Percentiles rank a stretch among this genome's conserved stretches.
Conservation (phyloP, 2,113 vertebrate genomes). For the Gulo gulo region DNA sequence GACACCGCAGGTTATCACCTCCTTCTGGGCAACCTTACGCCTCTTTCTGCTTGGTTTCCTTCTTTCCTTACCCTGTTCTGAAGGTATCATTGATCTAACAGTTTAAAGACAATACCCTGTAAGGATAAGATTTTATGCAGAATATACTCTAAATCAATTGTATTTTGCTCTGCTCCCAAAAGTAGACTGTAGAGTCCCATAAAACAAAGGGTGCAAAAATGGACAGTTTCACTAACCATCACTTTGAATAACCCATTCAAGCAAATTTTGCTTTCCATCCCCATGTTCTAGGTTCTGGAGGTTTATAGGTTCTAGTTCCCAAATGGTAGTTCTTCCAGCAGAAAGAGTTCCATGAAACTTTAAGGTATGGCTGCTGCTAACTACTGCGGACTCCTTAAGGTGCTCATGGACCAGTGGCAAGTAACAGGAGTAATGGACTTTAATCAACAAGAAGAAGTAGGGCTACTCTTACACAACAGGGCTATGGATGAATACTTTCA, state of each 20-base stretch:
- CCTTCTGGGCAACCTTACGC: neutral
- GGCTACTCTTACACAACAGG: neutral
- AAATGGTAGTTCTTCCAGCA: neutral
- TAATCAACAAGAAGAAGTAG: neutral
- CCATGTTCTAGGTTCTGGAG: neutral
- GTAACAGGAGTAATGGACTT: neutral
- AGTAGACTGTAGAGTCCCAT: neutral
- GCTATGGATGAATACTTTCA: neutral
- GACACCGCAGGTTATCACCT: neutral
- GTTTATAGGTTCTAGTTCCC: neutral
- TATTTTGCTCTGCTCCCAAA: neutral
- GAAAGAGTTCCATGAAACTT: neutral
- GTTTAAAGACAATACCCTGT: neutral
- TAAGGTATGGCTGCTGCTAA: neutral
- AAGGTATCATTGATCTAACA: neutral
- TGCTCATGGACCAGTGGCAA: neutral
- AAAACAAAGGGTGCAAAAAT: neutral
- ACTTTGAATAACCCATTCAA: neutral
- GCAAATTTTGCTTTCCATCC: neutral
- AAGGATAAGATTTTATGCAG: neutral
- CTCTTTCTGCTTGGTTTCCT: neutral
- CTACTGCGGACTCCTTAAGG: neutral
- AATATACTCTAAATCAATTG: neutral
- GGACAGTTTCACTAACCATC: neutral
- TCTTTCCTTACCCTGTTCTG: neutral